Conservation (phyloP, 2,113 vertebrate genomes). For the Hipposideros armiger region DNA sequence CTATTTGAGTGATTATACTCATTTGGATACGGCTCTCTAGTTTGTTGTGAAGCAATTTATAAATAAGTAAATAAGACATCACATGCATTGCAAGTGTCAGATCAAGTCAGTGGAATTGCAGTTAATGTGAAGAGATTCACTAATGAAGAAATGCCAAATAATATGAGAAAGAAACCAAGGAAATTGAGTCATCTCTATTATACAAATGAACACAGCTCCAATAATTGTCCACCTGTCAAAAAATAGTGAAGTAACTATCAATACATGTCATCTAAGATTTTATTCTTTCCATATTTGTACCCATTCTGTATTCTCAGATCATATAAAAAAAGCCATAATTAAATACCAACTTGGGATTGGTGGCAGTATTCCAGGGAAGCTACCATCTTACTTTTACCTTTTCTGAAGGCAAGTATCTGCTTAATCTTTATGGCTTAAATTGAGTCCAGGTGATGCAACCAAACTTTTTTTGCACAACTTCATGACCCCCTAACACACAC, state of each 20-base stretch:
- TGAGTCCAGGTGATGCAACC: neutral
- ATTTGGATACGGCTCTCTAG: slow-evolving; percentile 62
- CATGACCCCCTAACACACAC: neutral
- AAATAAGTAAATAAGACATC: slow-evolving; percentile 78
- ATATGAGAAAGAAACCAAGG: slow-evolving; percentile 12
- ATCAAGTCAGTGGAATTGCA: slow-evolving; percentile 48
- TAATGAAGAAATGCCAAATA: slow-evolving; percentile 66
- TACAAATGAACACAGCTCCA: neutral
- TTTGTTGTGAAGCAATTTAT: slow-evolving; percentile 51
- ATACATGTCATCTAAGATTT: neutral
- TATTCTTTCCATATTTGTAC: neutral
- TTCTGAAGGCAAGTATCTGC: neutral
- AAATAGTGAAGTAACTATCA: neutral
- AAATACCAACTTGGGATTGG: neutral
- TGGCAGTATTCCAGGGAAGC: neutral
- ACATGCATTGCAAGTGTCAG: slow-evolving; percentile 46
- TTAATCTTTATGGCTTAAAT: neutral
- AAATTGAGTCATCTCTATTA: slow-evolving; percentile 43
- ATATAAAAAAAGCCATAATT: neutral
- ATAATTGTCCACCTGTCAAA: slow-evolving; percentile 15
- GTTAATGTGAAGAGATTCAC: slow-evolving; percentile 47
- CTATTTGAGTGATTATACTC: slow-evolving; percentile 56
- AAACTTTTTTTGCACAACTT: neutral
- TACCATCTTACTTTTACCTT: neutral
- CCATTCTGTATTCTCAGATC: neutral